These are phyloP conservation scores for Dione vanillae DNA, from an alignment of 2,888 invertebrate genomes.

Conservation along the genomic window DNA sequence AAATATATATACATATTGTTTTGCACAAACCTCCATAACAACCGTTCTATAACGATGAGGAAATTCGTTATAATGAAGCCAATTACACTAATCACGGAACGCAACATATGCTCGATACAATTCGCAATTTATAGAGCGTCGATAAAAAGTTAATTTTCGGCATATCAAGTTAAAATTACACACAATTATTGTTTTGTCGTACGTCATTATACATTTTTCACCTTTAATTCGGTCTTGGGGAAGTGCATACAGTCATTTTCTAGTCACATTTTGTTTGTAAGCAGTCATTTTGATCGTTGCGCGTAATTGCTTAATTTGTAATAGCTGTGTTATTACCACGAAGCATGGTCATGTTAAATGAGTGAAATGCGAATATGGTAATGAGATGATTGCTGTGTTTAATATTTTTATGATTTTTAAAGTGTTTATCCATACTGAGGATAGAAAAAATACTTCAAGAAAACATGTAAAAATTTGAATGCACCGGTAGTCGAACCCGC, in stretches of 20 bases:
- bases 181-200: slow-evolving; percentile 51
- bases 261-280: neutral
- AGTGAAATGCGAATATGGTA: too few relatives aligned
- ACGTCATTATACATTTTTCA: slow-evolving; percentile 51
- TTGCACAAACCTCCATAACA: neutral
- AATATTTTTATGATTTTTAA: too few relatives aligned
- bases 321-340: neutral
- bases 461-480: too few relatives aligned
- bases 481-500: too few relatives aligned
- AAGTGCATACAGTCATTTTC: neutral
- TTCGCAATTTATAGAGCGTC: slow-evolving; percentile 34
- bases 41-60: neutral
- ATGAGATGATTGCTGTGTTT: too few relatives aligned
- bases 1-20: neutral
- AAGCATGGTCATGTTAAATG: too few relatives aligned
- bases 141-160: slow-evolving; percentile 50
- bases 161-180: slow-evolving; percentile 49
- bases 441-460: too few relatives aligned
- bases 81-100: slow-evolving; percentile 33
- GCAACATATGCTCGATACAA: slow-evolving; percentile 45
- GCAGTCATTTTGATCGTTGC: neutral
- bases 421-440: too few relatives aligned
- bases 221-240: slow-evolving; percentile 40
- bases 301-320: slow-evolving; percentile 16
- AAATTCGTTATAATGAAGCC: slow-evolving; percentile 15